These are phyloP conservation scores for Lates japonicus DNA, from an alignment of 2,797 vertebrate genomes.

Conservation along the genomic window DNA sequence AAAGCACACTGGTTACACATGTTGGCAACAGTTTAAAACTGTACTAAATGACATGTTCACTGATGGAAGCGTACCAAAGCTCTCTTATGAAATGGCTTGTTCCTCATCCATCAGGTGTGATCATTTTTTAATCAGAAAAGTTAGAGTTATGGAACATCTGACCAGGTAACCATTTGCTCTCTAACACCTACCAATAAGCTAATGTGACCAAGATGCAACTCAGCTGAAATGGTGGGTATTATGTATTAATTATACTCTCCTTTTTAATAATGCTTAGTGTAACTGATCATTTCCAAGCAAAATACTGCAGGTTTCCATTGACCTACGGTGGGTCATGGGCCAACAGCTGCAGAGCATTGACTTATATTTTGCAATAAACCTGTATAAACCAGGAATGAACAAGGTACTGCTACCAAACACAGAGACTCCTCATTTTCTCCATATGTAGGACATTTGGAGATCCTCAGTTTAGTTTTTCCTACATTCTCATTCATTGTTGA, in stretches of 20 bases:
- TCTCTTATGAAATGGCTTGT: neutral
- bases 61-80: neutral
- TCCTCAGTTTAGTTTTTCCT: neutral
- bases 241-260: neutral
- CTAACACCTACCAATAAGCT: neutral
- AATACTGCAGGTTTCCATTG: neutral
- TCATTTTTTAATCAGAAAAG: neutral
- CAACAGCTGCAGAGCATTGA: conserved; percentile 36
- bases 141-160: neutral
- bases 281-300: neutral
- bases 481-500: neutral
- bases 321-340: neutral
- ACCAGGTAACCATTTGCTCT: neutral
- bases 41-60: neutral
- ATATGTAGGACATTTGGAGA: conserved; percentile 14
- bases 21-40: neutral
- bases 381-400: conserved; percentile 12
- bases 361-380: conserved; percentile 23
- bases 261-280: neutral
- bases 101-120: neutral
- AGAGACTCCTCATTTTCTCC: conserved; percentile 5
- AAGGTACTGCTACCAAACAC: neutral
- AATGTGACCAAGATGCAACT: neutral
- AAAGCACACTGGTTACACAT: neutral
- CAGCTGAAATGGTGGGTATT: neutral